These are phyloP conservation scores for Erinaceus europaeus DNA, from an alignment of 2,113 vertebrate genomes.

Conservation along the genomic window DNA sequence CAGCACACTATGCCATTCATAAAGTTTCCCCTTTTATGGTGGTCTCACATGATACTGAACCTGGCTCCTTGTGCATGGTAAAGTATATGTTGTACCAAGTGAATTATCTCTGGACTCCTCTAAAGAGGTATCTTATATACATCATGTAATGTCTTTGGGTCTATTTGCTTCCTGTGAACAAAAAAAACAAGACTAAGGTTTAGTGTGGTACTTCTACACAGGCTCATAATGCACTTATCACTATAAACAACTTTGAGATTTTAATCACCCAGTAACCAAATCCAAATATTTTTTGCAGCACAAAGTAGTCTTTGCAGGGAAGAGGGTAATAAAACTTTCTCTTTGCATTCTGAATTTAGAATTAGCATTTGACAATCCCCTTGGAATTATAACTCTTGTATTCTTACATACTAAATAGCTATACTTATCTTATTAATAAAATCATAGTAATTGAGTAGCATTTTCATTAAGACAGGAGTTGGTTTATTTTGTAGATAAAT, in stretches of 20 bases:
- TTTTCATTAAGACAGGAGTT: constrained; percentile 74
- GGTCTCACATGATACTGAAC: not conserved
- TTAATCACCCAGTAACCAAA: constrained; percentile 33
- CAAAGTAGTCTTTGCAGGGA: constrained; percentile 47
- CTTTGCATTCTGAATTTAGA: constrained; percentile 72
- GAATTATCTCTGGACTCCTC: not conserved
- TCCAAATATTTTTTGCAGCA: constrained; percentile 60
- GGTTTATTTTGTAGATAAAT: constrained; percentile 71
- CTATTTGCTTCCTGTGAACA: constrained; percentile 2
- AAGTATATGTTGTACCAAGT: not conserved
- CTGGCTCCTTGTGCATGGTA: not conserved
- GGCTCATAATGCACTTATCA: not conserved
- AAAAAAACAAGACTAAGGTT: not conserved
- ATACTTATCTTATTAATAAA: constrained; percentile 76
- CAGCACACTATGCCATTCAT: too few relatives aligned
- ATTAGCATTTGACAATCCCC: constrained; percentile 74
- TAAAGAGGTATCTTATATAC: not conserved
- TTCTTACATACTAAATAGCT: constrained; percentile 74
- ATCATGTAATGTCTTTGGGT: not conserved
- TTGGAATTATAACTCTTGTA: constrained; percentile 77
- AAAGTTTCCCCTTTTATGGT: too few relatives aligned
- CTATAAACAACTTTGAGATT: constrained; percentile 14
- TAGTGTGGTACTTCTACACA: not conserved
- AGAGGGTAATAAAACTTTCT: constrained; percentile 66
- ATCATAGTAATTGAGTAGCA: constrained; percentile 73